Percentiles rank a stretch among this genome's conserved stretches.
Evolutionary conservation across 2,797 vertebrate species (phyloP).

Genomic region (Eospalax fontanierii): DNA sequence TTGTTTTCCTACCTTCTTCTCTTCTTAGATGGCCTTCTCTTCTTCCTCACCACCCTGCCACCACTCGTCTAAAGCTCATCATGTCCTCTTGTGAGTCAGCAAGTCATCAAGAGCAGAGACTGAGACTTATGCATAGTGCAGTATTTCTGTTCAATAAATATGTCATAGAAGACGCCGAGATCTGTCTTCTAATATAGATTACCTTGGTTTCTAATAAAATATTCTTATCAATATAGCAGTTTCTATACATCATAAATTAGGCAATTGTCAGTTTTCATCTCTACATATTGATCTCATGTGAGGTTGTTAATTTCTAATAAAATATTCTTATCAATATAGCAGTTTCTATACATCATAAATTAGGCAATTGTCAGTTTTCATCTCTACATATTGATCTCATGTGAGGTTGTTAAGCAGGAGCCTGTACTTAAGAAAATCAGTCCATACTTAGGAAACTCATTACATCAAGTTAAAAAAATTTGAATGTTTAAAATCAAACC

Average conservation of each 20-base stretch:
- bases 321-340: slow-evolving; percentile 4
- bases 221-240: background rate
- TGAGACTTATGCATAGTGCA: background rate
- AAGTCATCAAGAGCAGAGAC: background rate
- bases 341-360: slow-evolving; percentile 33
- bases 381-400: background rate
- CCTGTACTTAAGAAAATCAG: slow-evolving; percentile 20
- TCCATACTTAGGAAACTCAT: background rate
- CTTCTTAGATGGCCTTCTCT: background rate
- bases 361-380: slow-evolving; percentile 29
- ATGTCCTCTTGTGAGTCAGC: background rate
- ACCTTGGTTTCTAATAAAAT: slow-evolving; percentile 19
- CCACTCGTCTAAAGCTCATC: background rate
- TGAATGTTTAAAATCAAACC: slow-evolving; percentile 64
- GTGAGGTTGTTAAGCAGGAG: background rate
- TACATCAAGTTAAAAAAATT: background rate
- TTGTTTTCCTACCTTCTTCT: background rate
- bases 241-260: slow-evolving; percentile 39
- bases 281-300: background rate
- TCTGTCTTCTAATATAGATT: background rate
- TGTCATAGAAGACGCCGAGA: slow-evolving; percentile 23
- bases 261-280: slow-evolving; percentile 28
- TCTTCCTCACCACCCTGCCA: background rate
- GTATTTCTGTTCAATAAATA: slow-evolving; percentile 10
- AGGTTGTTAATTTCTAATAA: slow-evolving; percentile 40